These are phyloP conservation scores for Uropsilus gracilis DNA, from an alignment of 2,113 vertebrate genomes.

Conservation along the genomic window DNA sequence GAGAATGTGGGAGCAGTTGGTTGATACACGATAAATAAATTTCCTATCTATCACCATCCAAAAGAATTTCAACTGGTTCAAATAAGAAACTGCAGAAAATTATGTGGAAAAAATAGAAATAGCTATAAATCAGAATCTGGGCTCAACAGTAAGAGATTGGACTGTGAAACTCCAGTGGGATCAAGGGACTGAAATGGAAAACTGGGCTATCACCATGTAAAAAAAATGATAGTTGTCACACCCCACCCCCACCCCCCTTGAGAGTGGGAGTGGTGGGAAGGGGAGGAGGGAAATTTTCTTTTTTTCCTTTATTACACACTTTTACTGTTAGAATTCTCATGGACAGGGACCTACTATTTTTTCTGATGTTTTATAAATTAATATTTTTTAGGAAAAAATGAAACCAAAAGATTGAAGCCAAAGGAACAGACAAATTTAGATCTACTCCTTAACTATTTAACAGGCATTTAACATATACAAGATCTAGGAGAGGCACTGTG, in stretches of 20 bases:
- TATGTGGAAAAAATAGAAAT: conserved; percentile 44
- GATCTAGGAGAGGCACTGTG: background rate
- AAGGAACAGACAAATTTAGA: background rate
- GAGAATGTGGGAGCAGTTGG: background rate
- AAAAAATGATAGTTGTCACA: conserved; percentile 52
- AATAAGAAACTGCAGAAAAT: background rate
- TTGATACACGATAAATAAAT: background rate
- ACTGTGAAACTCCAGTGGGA: conserved; percentile 68
- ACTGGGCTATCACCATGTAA: conserved; percentile 41
- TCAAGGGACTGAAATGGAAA: conserved; percentile 60
- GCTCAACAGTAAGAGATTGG: conserved; percentile 27
- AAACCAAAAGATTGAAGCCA: conserved; percentile 10
- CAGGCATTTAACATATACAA: background rate
- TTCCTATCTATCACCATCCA: conserved; percentile 15
- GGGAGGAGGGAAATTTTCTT: background rate
- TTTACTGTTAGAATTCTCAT: conserved; percentile 48
- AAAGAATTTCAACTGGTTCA: background rate
- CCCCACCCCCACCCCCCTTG: no score
- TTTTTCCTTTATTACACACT: background rate
- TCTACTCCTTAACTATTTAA: background rate
- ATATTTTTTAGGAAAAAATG: background rate
- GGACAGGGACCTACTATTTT: background rate
- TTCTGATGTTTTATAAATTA: background rate
- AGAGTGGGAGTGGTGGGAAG: conserved; percentile 44
- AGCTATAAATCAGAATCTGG: conserved; percentile 63